Base-by-base conservation (phyloP, 1,140 invertebrate genomes). In the Onthophagus taurus region DNA sequence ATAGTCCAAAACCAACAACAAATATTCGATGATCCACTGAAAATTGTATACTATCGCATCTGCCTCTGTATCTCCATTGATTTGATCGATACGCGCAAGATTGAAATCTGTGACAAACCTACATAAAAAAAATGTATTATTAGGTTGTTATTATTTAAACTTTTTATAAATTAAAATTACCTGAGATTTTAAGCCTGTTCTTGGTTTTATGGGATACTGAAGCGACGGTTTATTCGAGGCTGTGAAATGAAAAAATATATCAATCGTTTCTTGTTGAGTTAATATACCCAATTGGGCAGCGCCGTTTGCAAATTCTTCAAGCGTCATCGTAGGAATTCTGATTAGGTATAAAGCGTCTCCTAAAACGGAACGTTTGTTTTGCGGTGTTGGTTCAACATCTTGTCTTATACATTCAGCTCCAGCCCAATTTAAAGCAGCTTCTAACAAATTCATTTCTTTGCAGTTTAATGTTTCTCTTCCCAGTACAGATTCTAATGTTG, bases 81-180 rank as follows among this genome's bases (percentile, higher is more conserved):
- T 96, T 97, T 57, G 87, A 91, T 51, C 93, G 77, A 63, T 96
- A 96, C 3, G 92, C 93, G 59, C 89, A 94, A 1, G 91, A 95
- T 64, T 93, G 89, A 63, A 97, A 97, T 62, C 93, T 74, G 63
- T 93, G 90, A 58, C 91, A 94, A 9, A 90, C 82, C 82, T 85
- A 64, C 17, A 70, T 52, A 52, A 48, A 12, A 41, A 43, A 23
- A 29, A 24, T n/a, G n/a, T n/a, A n/a, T n/a, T n/a, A n/a, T n/a
- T n/a, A n/a, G n/a, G n/a, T n/a, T n/a, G n/a, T n/a, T n/a, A n/a
- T n/a, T n/a, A n/a, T n/a, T n/a, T n/a, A n/a, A n/a, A n/a, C n/a
- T n/a, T n/a, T n/a, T n/a, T n/a, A n/a, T n/a, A n/a, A 37, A 19
- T 33, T 18, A 17, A 34, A 13, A 16, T 66, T 72, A 85, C 83